A percentile compares a stretch with the other conserved stretches of the same genome.
phyloP scores from a whole-genome alignment of 1,140 invertebrate genomes.

The Drosophila dunni region DNA sequence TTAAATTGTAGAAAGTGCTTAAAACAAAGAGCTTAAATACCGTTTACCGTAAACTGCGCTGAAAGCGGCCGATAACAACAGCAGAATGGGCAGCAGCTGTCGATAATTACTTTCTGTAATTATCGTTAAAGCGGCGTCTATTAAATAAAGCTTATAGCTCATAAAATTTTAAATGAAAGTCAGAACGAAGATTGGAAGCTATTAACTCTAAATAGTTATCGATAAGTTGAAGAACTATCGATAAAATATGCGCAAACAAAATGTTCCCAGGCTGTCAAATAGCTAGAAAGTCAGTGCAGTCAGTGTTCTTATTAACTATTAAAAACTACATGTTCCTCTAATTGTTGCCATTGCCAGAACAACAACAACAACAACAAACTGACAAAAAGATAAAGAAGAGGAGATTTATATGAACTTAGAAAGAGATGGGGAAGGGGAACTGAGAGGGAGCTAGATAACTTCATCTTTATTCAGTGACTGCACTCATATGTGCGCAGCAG shows the following conservation, averaged over 20 bases:
- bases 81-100: not conserved
- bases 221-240: not conserved
- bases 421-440: slow-evolving; percentile 11
- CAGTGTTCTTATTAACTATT: slow-evolving; percentile 27
- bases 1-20: too few relatives aligned
- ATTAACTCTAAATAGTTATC: not conserved
- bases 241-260: not conserved
- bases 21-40: too few relatives aligned
- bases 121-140: not conserved
- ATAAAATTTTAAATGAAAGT: not conserved
- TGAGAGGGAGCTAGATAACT: slow-evolving; percentile 28
- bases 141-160: not conserved
- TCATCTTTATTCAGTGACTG: slow-evolving; percentile 73
- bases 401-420: slow-evolving; percentile 49
- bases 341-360: slow-evolving; percentile 60
- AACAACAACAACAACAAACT: slow-evolving; percentile 11
- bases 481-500: slow-evolving; percentile 58
- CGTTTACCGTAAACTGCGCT: not conserved
- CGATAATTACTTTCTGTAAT: not conserved
- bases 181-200: not conserved
- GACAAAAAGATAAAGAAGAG: slow-evolving; percentile 15
- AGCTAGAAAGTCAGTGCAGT: slow-evolving; percentile 5
- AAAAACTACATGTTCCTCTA: slow-evolving; percentile 61
- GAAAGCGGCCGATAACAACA: not conserved
- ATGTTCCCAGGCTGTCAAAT: slow-evolving; percentile 18